Evolutionary conservation across 2,888 invertebrate species (phyloP).

Genomic region (Toxonevra muliebris): DNA sequence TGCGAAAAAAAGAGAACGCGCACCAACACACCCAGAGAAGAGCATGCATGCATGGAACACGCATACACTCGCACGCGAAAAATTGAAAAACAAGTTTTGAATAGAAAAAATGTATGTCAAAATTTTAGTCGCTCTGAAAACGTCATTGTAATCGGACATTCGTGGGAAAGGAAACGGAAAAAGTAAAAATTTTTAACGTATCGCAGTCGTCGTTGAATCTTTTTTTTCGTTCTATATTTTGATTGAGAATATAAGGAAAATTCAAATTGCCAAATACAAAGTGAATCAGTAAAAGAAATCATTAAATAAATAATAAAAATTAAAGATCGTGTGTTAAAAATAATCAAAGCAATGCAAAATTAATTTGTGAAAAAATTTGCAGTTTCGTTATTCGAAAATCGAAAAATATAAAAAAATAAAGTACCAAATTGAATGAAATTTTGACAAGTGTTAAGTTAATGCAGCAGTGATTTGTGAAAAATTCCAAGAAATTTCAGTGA

Average conservation of each 20-base stretch:
- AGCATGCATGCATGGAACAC: background rate
- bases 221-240: too few relatives aligned
- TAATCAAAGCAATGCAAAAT: too few relatives aligned
- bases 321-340: background rate
- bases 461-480: background rate
- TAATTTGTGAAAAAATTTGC: too few relatives aligned
- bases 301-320: slow-evolving; percentile 6
- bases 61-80: slow-evolving; percentile 5
- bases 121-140: slow-evolving; percentile 31
- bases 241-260: too few relatives aligned
- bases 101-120: slow-evolving; percentile 28
- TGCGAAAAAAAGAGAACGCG: background rate
- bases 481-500: slow-evolving; percentile 4
- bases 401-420: too few relatives aligned
- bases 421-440: background rate
- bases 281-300: background rate
- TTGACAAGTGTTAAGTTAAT: background rate
- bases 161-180: background rate
- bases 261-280: background rate
- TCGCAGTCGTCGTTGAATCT: slow-evolving; percentile 13
- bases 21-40: slow-evolving; percentile 3
- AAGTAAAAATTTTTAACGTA: slow-evolving; percentile 5
- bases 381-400: too few relatives aligned
- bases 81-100: slow-evolving; percentile 23
- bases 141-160: slow-evolving; percentile 23